Evolutionary conservation across 92 coral and sea anemone species (phyloP), one percentile per base, ranked within the genome.

Genomic region (Zoanthus sociatus): DNA sequence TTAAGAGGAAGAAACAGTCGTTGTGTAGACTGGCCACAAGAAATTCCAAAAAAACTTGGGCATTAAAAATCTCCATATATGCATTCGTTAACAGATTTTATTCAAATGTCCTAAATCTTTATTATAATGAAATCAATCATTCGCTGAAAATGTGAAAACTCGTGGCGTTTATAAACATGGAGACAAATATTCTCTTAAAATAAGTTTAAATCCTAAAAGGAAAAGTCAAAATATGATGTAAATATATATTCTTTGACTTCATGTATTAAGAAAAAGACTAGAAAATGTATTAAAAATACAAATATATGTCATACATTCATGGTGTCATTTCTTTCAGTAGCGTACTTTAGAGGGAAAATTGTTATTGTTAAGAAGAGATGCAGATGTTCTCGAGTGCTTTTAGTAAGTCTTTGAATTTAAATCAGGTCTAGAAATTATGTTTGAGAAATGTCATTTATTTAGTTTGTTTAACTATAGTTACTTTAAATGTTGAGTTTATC

Each of bases 181-280:
- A 69, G 60, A 64, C 32, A 81, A 37, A 81, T 81, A 81, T 81
- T 81, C 85, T 81, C 73, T 47, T 12, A 45, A 66, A 53, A 81
- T 53, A 81, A 12, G 61, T 64, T 77, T 81, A 81, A 81, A 81
- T 81, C 76, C 85, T 81, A 74, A 81, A 81, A 81, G 85, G 85
- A 81, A 67, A 81, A 64, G 73, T 67, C 73, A 67, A 66, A 79
- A 64, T 81, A 81, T 78, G 85, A 44, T 81, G 85, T 81, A 81
- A 81, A 81, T 81, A 81, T 81, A 51, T 81, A 81, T 81, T 81
- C 85, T 81, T 81, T 81, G 85, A 81, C 85, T 81, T 60, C 61
- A 81, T 81, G 85, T 81, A 81, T 44, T 46, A 81, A 81, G 85
- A 46, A 37, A 66, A 66, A 63, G 64, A 66, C 45, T 13, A 81